Conservation (phyloP, 2,113 vertebrate genomes). For the Calyptomena viridis region DNA sequence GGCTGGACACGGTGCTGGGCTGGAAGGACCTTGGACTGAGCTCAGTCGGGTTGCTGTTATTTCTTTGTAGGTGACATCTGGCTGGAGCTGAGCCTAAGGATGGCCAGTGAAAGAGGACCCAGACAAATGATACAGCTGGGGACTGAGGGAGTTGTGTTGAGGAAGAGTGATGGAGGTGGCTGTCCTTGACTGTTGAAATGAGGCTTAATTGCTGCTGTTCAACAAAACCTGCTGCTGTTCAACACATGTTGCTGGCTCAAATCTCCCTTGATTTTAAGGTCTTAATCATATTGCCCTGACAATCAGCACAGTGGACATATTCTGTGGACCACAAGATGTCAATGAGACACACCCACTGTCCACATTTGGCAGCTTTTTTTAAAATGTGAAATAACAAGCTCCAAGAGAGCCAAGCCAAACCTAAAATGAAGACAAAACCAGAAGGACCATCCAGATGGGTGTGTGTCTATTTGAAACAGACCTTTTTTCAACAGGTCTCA, state of each 20-base stretch:
- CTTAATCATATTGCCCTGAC: conserved; percentile 43
- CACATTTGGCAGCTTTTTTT: conserved; percentile 64
- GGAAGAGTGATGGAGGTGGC: conserved; percentile 15
- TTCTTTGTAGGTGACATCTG: background rate
- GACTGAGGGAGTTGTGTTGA: background rate
- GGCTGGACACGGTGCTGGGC: background rate
- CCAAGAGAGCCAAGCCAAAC: conserved; percentile 67
- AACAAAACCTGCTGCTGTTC: background rate
- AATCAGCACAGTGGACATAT: conserved; percentile 47
- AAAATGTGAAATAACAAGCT: conserved; percentile 54
- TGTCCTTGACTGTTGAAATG: background rate
- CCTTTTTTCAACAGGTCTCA: conserved; percentile 30
- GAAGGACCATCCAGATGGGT: conserved; percentile 54
- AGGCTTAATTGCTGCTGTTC: conserved; percentile 14
- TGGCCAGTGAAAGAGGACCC: background rate
- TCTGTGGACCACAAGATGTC: conserved; percentile 65
- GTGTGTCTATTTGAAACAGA: conserved; percentile 44
- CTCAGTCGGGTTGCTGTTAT: background rate
- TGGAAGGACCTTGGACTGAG: background rate
- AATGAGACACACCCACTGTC: conserved; percentile 74
- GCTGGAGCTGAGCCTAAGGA: background rate
- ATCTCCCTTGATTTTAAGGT: conserved; percentile 25
- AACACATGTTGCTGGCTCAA: background rate
- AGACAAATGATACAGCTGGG: conserved; percentile 1
- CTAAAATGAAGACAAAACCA: conserved; percentile 56